Conservation (phyloP, 1,140 invertebrate species). For the Pentalonia nigronervosa region DNA sequence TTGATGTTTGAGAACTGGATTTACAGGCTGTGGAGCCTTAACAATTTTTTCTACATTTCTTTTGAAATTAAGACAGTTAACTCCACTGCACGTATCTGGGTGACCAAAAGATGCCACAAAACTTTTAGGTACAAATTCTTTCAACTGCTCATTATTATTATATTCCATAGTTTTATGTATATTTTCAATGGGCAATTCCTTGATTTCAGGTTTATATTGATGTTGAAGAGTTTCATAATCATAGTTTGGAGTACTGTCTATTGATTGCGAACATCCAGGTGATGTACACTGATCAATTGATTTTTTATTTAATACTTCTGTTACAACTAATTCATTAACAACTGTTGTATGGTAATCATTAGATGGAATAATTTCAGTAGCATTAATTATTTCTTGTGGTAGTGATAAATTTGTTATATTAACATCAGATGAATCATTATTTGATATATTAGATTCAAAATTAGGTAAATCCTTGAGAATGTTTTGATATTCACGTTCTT, state of each 20-base stretch:
- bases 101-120: conserved; percentile 46
- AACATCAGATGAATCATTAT: background rate
- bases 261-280: background rate
- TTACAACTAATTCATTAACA: background rate
- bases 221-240: background rate
- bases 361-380: background rate
- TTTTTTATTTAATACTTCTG: background rate
- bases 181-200: background rate
- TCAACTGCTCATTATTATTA: background rate
- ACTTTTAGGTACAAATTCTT: conserved; percentile 30
- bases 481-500: background rate
- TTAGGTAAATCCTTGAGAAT: background rate
- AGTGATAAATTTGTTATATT: background rate
- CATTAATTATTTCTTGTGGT: background rate
- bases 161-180: background rate
- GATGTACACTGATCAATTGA: conserved; percentile 39
- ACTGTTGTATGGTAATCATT: background rate
- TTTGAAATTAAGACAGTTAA: conserved; percentile 34
- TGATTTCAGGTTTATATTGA: conserved; percentile 1
- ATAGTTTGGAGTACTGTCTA: background rate
- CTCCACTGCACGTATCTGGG: conserved; percentile 37
- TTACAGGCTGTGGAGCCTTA: background rate
- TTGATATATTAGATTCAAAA: background rate
- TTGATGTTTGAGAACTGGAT: background rate
- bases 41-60: conserved; percentile 14